Evolutionary conservation across 2,888 invertebrate genomes (phyloP).

Genomic region (Rhingia rostrata): DNA sequence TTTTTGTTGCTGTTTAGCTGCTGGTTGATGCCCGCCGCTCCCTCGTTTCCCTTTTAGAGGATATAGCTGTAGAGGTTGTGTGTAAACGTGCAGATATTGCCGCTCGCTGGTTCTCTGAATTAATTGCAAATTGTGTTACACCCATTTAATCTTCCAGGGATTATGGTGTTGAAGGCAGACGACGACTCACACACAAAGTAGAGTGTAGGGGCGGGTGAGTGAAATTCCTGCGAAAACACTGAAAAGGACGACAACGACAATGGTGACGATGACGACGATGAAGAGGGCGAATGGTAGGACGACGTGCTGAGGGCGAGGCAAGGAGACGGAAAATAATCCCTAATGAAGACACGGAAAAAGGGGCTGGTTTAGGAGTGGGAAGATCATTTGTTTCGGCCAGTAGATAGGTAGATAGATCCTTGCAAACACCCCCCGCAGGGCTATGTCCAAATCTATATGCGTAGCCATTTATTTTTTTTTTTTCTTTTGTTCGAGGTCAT

Average conservation of each 20-base stretch:
- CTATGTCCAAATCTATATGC: conserved; percentile 1
- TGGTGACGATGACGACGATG: conserved; percentile 7
- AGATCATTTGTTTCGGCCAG: conserved; percentile 39
- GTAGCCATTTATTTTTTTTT: conserved; percentile 28
- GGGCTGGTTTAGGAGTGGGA: background rate
- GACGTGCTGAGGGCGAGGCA: conserved; percentile 32
- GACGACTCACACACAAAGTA: conserved; percentile 15
- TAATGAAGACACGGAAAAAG: conserved; percentile 61
- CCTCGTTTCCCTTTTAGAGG: conserved; percentile 28
- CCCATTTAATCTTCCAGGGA: conserved; percentile 75
- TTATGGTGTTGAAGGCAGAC: conserved; percentile 73
- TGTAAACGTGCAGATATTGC: conserved; percentile 39
- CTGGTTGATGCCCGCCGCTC: conserved; percentile 44
- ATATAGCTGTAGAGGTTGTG: conserved; percentile 21
- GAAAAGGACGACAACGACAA: conserved; percentile 37
- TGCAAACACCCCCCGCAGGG: background rate
- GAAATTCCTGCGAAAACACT: conserved; percentile 56
- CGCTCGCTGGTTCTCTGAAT: conserved; percentile 61
- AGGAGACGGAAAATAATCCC: conserved; percentile 45
- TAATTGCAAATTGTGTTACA: conserved; percentile 76
- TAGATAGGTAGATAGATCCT: conserved; percentile 15
- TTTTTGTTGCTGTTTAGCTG: conserved; percentile 51
- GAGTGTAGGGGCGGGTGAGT: conserved; percentile 15
- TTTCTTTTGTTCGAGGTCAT: conserved; percentile 60
- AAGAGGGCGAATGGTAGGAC: background rate